Conservation (phyloP, 1,140 invertebrate genomes). For the Cyrtorhinus lividipennis region DNA sequence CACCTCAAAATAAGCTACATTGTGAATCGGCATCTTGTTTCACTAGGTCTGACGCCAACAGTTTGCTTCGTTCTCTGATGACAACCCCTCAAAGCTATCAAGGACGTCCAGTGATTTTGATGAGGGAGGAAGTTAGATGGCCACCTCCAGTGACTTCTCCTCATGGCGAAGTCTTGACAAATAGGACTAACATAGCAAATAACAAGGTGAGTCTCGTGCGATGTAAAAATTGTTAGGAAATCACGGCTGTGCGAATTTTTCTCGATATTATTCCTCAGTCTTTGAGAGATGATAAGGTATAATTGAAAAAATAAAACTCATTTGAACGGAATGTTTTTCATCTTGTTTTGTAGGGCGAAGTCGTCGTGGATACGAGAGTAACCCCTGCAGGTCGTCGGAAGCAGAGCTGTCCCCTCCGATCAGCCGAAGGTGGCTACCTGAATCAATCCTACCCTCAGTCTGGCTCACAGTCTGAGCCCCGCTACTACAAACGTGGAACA, state of each 20-base stretch:
- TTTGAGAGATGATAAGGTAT: too few species aligned
- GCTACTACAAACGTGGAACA: slow-evolving; percentile 4
- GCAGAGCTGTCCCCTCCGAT: slow-evolving; percentile 53
- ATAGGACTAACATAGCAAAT: slow-evolving; percentile 18
- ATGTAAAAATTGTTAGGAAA: too few species aligned
- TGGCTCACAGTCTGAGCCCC: not conserved
- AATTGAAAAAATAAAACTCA: too few species aligned
- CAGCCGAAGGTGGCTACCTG: slow-evolving; percentile 32
- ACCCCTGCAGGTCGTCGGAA: slow-evolving; percentile 48
- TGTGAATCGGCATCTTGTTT: too few species aligned
- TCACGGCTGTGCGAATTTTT: too few species aligned
- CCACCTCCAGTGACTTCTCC: slow-evolving; percentile 32
- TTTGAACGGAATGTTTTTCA: too few species aligned
- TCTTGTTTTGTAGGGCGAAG: not conserved
- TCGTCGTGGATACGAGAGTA: slow-evolving; percentile 28
- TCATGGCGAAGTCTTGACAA: slow-evolving; percentile 27
- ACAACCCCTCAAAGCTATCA: slow-evolving; percentile 40
- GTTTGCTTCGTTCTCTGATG: slow-evolving; percentile 55
- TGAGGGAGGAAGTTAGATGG: slow-evolving; percentile 29
- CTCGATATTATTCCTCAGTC: too few species aligned
- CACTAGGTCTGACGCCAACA: slow-evolving; percentile 47
- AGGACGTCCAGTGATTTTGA: slow-evolving; percentile 17
- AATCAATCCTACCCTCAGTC: not conserved
- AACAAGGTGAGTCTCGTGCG: not conserved
- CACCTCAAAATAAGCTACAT: too few species aligned